A percentile compares a stretch with the other conserved stretches of the same genome.
Evolutionary conservation across 1,140 invertebrate genomes (phyloP).

Genomic region (Condylostylus longicornis): DNA sequence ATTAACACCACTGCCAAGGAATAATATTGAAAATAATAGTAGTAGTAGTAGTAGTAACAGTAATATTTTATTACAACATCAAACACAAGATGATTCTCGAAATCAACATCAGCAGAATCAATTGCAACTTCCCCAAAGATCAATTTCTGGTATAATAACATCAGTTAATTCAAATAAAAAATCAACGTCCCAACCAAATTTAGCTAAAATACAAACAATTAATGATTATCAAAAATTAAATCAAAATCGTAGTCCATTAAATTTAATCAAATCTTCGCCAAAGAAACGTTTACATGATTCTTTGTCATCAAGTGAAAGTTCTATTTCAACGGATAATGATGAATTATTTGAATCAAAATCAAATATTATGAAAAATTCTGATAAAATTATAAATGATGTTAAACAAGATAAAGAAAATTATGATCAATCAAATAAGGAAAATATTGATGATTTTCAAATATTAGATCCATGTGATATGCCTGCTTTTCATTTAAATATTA

Average conservation of each 20-base stretch:
- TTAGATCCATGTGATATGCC: slow-evolving; percentile 40
- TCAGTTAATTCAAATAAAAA: too few species aligned
- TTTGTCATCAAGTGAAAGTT: slow-evolving; percentile 25
- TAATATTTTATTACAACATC: neutral
- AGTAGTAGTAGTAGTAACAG: slow-evolving; percentile 1
- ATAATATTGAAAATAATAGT: neutral
- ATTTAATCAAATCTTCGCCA: too few species aligned
- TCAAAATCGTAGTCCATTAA: too few species aligned
- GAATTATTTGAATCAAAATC: neutral
- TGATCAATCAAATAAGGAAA: slow-evolving; percentile 16
- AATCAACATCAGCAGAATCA: slow-evolving; percentile 1
- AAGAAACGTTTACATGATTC: slow-evolving; percentile 11
- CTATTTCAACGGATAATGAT: slow-evolving; percentile 15
- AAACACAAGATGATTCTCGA: neutral
- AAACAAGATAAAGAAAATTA: slow-evolving; percentile 13
- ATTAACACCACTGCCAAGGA: neutral
- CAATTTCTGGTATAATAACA: too few species aligned
- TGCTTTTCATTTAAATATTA: slow-evolving; percentile 55
- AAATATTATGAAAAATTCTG: slow-evolving; percentile 1
- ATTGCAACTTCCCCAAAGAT: neutral
- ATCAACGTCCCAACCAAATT: too few species aligned
- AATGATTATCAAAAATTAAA: slow-evolving; percentile 8
- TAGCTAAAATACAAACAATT: neutral
- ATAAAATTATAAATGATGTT: slow-evolving; percentile 7
- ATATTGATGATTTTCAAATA: slow-evolving; percentile 23